Base-by-base conservation (phyloP, 2,797 vertebrate genomes). In the Cynodonichthys magdalenae region DNA sequence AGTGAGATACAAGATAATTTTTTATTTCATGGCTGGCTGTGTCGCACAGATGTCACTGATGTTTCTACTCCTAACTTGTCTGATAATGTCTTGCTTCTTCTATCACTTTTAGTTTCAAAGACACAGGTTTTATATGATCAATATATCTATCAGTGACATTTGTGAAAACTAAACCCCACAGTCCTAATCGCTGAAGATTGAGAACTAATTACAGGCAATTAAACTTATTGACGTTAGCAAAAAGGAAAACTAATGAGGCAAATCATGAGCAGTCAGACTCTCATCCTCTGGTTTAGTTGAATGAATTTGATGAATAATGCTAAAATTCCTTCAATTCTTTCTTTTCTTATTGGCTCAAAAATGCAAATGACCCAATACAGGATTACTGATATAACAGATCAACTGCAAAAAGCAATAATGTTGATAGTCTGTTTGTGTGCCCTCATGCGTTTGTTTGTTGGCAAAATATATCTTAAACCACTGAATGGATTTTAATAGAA, bases 261-360 rank as follows among this genome's bases (percentile, higher is more conserved):
- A 65, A 68, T 61, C 48, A 53, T 6, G 19, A 71, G 59, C 44
- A 61, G 50, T 58, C 20, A 34, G 24, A 36, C 3, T 10, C 34
- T 59, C 20, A 46, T 31, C 36, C n/a, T 59, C 12, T 12, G 15
- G 18, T 63, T 55, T 29, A 50, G 48, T 44, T 58, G 17, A 75
- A 19, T 19, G 34, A 59, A 50, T 66, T 41, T 39, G 11, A 69
- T 31, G 45, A 36, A 53, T 15, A 12, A 39, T 27, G 51, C 18
- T 34, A 14, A 59, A 6, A 27, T 28, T 44, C 24, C 11, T 9
- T 29, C 27, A 12, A 18, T 45, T 15, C 10, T 8, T 46, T 46
- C 46, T 36, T 46, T 60, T 53, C 4, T 15, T 15, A 27, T 44
- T 19, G 9, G n/a, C 42, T 15, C 20, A 46, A 4, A 7, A 44